Base-by-base conservation (phyloP, 2,888 invertebrate genomes). In the Mythimna loreyi region DNA sequence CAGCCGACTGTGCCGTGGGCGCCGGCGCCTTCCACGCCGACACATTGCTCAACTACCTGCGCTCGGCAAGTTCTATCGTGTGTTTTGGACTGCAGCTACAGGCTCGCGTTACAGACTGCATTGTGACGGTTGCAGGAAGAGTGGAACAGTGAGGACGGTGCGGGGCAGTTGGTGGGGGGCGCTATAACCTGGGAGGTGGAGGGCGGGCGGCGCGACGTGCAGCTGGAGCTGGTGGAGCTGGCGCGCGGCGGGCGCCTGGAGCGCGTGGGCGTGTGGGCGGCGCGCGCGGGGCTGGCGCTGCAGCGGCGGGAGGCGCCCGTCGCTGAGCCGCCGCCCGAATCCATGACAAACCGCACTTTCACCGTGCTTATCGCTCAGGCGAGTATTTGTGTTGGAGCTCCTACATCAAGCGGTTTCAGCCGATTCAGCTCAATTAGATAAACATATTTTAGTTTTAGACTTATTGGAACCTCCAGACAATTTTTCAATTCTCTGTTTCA, bases 301-400 rank as follows among this genome's bases (percentile, higher is more conserved):
- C 74, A 76, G 78, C 92, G 91, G 68, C 69, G 58, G 68, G 85
- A 82, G 55, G 69, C 64, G 57, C 86, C 89, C 55, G 85, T 83
- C 36, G 87, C 84, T 19, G 80, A 82, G 45, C 87, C 86, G 75
- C 91, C 92, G 59, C 83, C 83, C 25, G 92, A 91, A 87, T 86
- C 90, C 80, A 93, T 94, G 93, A 87, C 90, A 81, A 94, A 94
- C 87, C 91, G 92, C 83, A 94, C 93, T 71, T 94, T 94, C 89
- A 92, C 87, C 67, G 89, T 94, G 33, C 91, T 94, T 82, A 91
- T 94, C 66, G 93, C 93, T 0, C 59, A 83, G 85, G 93, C 92
- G 25, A 0, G 28, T n/a, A 8, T n/a, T 13, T 40, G 5, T 40
- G 40, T 40, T 40, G 40, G 19, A 40, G 40, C 19, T 16, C 2